Evolutionary conservation across 2,888 invertebrate species (phyloP).

Genomic region (Lycia hirtaria): DNA sequence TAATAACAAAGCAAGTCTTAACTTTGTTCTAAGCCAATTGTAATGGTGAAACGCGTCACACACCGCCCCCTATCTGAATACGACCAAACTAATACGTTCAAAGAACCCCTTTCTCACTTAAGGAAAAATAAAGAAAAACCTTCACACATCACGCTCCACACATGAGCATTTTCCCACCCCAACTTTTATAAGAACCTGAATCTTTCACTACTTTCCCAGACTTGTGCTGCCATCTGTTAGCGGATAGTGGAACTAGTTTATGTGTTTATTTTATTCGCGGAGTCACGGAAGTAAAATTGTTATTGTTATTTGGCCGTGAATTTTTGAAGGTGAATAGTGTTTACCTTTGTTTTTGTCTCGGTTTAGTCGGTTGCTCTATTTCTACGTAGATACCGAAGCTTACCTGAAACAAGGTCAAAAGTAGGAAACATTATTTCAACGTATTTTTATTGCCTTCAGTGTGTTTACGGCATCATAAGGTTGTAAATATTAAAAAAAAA

Average conservation of each 20-base stretch:
- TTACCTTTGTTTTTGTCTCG: slow-evolving; percentile 34
- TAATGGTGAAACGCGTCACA: slow-evolving; percentile 39
- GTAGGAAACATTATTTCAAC: not conserved
- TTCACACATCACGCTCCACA: slow-evolving; percentile 58
- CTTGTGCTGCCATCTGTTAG: slow-evolving; percentile 70
- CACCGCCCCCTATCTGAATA: slow-evolving; percentile 76
- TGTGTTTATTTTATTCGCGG: slow-evolving; percentile 35
- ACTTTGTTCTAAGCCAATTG: too few species aligned
- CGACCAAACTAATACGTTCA: slow-evolving; percentile 67
- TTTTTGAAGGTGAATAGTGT: slow-evolving; percentile 37
- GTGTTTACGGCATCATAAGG: too few species aligned
- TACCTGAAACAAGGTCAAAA: slow-evolving; percentile 21
- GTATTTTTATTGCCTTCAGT: too few species aligned
- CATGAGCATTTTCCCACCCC: slow-evolving; percentile 55
- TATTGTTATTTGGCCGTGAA: slow-evolving; percentile 42
- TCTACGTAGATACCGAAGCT: not conserved
- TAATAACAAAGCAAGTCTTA: too few species aligned
- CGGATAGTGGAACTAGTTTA: slow-evolving; percentile 61
- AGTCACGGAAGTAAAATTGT: slow-evolving; percentile 41
- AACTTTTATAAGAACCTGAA: slow-evolving; percentile 35
- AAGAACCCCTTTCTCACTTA: slow-evolving; percentile 64
- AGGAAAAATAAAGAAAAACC: slow-evolving; percentile 74
- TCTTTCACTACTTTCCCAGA: slow-evolving; percentile 13
- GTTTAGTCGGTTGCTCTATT: slow-evolving; percentile 4
- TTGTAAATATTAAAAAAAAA: too few species aligned